Evolutionary conservation across 2,888 invertebrate genomes (phyloP), one percentile per base, ranked within the genome.

Genomic region (Merodon equestris): DNA sequence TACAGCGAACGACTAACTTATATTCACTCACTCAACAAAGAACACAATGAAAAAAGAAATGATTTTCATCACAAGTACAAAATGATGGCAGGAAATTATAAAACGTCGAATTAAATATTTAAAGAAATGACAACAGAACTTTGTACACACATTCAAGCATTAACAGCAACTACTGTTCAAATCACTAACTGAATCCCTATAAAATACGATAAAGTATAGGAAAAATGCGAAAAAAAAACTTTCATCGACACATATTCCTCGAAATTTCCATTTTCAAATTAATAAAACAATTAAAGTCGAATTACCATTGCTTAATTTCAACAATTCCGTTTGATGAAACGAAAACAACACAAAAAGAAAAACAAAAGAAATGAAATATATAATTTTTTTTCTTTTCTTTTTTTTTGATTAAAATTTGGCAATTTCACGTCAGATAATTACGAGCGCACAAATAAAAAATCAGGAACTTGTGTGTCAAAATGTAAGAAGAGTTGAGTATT

Each of bases 381-480:
- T n/a, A n/a, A n/a, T n/a, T n/a, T n/a, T n/a, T n/a, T n/a, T n/a
- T n/a, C n/a, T n/a, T n/a, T n/a, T n/a, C n/a, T n/a, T n/a, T n/a
- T 27, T 4, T 27, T 27, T 27, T 27, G 27, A 27, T 27, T 27
- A 27, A 27, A 27, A 4, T 27, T 27, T 27, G 27, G 40, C 68
- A 79, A 79, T 56, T 70, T 79, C 79, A 74, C 74, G 68, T 79
- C 74, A 68, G 53, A 64, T 74, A 79, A 79, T 74, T 79, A 74
- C 79, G 74, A 79, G 79, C 74, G 79, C 79, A 79, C 68, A 74
- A 79, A 79, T 79, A 74, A 70, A 79, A 27, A 79, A 74, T 79
- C 77, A 79, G 77, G 68, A 79, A 74, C 79, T 74, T 74, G 79
- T 77, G 51, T 70, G 64, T 74, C 68, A 54, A 77, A 73, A 73